phyloP scores from a whole-genome alignment of 2,797 vertebrate genomes.

The Eupleurogrammus muticus region DNA sequence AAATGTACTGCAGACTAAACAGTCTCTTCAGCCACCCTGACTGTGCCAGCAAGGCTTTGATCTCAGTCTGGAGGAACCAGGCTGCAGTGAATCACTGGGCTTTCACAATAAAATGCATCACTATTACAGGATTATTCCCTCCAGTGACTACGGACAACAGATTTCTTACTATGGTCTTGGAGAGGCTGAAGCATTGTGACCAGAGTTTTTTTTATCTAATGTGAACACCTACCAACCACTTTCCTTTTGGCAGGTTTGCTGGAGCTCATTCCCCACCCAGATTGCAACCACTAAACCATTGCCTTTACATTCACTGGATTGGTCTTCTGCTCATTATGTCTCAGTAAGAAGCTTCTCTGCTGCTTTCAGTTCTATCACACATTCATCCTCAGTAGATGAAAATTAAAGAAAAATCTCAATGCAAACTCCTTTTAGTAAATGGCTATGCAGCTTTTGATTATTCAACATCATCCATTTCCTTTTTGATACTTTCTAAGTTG shows the following conservation, averaged over 20 bases:
- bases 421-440: background rate
- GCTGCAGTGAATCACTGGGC: conserved; percentile 72
- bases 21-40: conserved; percentile 48
- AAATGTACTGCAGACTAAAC: conserved; percentile 58
- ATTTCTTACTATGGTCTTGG: conserved; percentile 53
- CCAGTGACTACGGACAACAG: conserved; percentile 44
- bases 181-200: conserved; percentile 14
- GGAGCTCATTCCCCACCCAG: too few relatives aligned
- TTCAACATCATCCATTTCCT: conserved; percentile 2
- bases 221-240: too few relatives aligned
- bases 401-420: background rate
- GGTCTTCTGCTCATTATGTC: background rate
- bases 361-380: background rate
- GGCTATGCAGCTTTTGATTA: background rate
- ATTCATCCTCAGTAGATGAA: background rate
- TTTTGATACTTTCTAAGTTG: background rate
- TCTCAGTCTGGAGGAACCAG: conserved; percentile 66
- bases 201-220: too few relatives aligned
- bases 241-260: too few relatives aligned
- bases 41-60: conserved; percentile 61
- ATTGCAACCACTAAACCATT: background rate
- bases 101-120: conserved; percentile 64
- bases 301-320: background rate
- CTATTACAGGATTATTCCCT: conserved; percentile 50
- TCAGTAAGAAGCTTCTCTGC: background rate